Conservation (phyloP, 2,113 vertebrate species). For the Phyllopteryx taeniolatus region DNA sequence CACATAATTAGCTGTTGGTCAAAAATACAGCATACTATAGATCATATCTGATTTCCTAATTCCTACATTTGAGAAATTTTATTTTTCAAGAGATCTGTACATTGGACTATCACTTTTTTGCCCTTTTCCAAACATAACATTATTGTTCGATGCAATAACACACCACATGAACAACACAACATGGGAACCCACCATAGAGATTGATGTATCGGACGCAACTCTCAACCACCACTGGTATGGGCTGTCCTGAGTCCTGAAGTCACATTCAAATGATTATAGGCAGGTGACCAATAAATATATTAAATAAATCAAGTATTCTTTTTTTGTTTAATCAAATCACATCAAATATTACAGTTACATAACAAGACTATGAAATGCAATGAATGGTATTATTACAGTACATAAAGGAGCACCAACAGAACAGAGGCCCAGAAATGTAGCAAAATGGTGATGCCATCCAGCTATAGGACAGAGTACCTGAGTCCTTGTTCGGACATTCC, state of each 20-base stretch:
- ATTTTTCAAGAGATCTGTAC: too few species aligned
- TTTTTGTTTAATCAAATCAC: neutral
- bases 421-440: conserved; percentile 46
- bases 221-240: conserved; percentile 95
- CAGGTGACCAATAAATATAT: neutral
- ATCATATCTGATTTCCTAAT: too few species aligned
- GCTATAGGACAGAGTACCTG: conserved; percentile 82
- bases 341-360: neutral
- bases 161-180: neutral
- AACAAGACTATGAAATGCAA: neutral
- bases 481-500: conserved; percentile 92
- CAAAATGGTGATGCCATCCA: conserved; percentile 32
- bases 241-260: conserved; percentile 84
- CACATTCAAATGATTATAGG: conserved; percentile 16
- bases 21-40: neutral
- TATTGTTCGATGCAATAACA: too few species aligned
- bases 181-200: conserved; percentile 83
- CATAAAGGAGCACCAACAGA: conserved; percentile 25
- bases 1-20: neutral
- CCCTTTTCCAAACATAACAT: neutral
- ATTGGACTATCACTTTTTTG: neutral
- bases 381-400: conserved; percentile 10
- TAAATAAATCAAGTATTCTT: neutral
- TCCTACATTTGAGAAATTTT: too few species aligned
- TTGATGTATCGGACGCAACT: conserved; percentile 98